Conservation (phyloP, 2,113 vertebrate species). For the Cricetomys ansorgei region DNA sequence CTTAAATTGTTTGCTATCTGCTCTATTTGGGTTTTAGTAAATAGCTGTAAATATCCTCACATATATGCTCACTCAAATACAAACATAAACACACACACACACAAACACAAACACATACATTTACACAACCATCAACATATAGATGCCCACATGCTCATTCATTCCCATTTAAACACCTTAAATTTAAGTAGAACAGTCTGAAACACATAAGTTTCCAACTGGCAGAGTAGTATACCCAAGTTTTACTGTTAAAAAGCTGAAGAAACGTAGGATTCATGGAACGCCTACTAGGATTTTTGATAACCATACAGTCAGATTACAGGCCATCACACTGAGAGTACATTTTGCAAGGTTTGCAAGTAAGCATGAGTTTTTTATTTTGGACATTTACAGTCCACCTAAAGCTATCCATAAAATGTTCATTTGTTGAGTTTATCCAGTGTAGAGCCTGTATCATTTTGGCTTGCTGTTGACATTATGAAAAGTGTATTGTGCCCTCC, state of each 20-base stretch:
- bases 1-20: constrained; percentile 14
- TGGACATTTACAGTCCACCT: neutral
- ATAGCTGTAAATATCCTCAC: neutral
- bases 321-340: constrained; percentile 44
- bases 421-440: constrained; percentile 3
- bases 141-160: neutral
- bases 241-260: constrained; percentile 52
- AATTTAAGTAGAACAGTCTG: constrained; percentile 19
- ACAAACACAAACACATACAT: neutral
- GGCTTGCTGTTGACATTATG: constrained; percentile 47
- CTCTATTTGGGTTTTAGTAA: neutral
- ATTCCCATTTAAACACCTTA: neutral
- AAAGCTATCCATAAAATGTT: constrained; percentile 21
- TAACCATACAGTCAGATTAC: constrained; percentile 40
- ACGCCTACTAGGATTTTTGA: neutral
- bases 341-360: constrained; percentile 39
- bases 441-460: neutral
- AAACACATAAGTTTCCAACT: constrained; percentile 34
- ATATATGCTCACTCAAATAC: neutral
- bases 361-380: constrained; percentile 25
- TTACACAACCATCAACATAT: neutral
- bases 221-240: neutral
- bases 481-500: neutral
- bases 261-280: neutral
- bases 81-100: neutral